phyloP scores from a whole-genome alignment of 2,113 vertebrate species.

The Dasyprocta punctata region DNA sequence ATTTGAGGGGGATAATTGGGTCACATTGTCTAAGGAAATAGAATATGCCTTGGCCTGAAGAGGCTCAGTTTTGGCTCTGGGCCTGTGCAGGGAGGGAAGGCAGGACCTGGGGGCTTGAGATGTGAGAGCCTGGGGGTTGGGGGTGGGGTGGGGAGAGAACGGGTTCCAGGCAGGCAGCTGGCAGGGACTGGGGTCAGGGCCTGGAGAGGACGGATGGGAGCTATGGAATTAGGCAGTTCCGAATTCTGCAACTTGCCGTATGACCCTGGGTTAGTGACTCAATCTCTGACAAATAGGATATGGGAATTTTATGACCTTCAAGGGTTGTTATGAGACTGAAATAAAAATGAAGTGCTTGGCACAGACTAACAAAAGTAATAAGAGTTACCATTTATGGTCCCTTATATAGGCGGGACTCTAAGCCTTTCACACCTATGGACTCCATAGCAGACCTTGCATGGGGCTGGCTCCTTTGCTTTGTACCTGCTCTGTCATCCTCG shows the following conservation, averaged over 20 bases:
- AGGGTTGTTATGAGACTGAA: neutral
- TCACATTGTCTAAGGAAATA: neutral
- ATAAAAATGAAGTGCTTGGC: neutral
- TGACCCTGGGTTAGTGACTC: neutral
- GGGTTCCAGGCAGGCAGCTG: neutral
- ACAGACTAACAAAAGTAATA: neutral
- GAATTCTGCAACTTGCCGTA: neutral
- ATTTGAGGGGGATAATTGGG: neutral
- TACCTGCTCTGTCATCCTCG: neutral
- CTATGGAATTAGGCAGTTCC: neutral
- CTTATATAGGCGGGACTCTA: neutral
- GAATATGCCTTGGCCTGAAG: neutral
- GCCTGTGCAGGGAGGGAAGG: neutral
- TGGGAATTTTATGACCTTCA: neutral
- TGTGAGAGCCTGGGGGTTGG: neutral
- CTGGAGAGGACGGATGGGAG: neutral
- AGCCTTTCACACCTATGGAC: neutral
- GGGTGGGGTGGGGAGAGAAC: neutral
- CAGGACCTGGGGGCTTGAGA: neutral
- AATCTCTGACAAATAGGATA: neutral
- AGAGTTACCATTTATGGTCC: neutral
- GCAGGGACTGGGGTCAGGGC: neutral
- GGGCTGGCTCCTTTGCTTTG: neutral
- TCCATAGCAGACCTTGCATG: neutral
- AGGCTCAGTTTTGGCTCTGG: neutral